Evolutionary conservation across 1,140 invertebrate species (phyloP), one percentile per base, ranked within the genome.

Genomic region (Papilio polytes): DNA sequence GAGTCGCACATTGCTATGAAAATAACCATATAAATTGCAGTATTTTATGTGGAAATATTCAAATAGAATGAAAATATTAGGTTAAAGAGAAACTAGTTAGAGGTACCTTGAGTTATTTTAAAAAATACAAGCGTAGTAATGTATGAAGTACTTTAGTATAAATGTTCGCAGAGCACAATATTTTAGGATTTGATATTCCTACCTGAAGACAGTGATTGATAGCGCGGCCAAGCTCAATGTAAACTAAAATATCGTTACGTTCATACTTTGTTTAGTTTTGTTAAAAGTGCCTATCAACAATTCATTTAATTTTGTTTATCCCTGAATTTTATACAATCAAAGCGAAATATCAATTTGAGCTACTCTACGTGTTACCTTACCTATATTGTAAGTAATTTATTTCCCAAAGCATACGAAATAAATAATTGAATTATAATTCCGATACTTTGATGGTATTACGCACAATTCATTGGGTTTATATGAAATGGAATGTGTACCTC

Each of bases 401-500:
- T 26, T 63, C 20, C 9, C 20, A 36, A 70, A 70, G 3, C 26
- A 31, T 36, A 70, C 26, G 63, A 70, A 15, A 70, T 13, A 70
- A 70, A 70, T 70, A 31, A 70, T 70, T 73, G 20, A 73, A 44
- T 46, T 48, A 76, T 76, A 76, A 76, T 76, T 26, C 44, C 18
- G 41, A 51, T 53, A 31, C 74, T 76, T 76, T 51, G 74, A 76
- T 76, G 74, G 46, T 51, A 53, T 76, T 76, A 76, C 20, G 22
- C 31, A 53, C 46, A 76, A 76, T 53, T 48, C 44, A 76, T 76
- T 76, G 41, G 10, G 46, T 15, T 51, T 18, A n/a, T 46, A 15
- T 76, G 20, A 51, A 76, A 76, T 76, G 74, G 74, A 76, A 76
- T 76, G 51, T 46, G 46, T 76, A 51, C 46, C 74, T 76, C 46